phyloP scores from a whole-genome alignment of 2,888 invertebrate species.

The Aphidius colemani region DNA sequence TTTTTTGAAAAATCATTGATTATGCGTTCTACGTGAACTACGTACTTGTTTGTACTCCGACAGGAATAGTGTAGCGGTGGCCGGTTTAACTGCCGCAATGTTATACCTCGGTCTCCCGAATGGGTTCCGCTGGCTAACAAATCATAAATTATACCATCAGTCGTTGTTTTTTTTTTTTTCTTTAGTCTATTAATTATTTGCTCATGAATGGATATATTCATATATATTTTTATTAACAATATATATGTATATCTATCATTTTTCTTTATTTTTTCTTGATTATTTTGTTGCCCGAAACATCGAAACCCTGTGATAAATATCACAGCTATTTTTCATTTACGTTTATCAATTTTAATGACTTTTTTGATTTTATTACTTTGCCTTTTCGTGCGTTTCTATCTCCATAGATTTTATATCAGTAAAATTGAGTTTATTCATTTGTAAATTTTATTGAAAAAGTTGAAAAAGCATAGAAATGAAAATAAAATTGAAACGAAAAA shows the following conservation, averaged over 20 bases:
- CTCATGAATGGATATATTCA: slow-evolving; percentile 13
- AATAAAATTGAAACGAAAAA: no score
- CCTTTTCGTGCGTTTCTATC: no score
- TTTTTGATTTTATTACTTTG: not conserved
- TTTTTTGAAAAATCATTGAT: slow-evolving; percentile 54
- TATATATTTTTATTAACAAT: slow-evolving; percentile 24
- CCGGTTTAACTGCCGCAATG: slow-evolving; percentile 64
- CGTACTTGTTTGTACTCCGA: slow-evolving; percentile 69
- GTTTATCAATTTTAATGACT: slow-evolving; percentile 33
- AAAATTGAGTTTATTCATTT: no score
- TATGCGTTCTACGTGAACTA: slow-evolving; percentile 62
- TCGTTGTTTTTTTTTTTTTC: slow-evolving; percentile 47
- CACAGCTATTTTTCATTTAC: slow-evolving; percentile 8
- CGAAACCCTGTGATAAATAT: not conserved
- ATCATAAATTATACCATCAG: slow-evolving; percentile 60
- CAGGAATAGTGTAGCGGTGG: slow-evolving; percentile 63
- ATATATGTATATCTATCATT: no score
- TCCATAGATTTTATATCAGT: no score
- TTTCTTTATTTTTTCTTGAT: no score
- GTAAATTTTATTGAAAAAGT: no score
- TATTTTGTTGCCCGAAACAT: no score
- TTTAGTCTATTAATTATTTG: slow-evolving; percentile 30
- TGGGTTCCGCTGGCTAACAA: slow-evolving; percentile 75
- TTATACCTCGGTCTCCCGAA: slow-evolving; percentile 79
- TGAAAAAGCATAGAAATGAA: no score